Base-by-base conservation (phyloP, 2,113 vertebrate species). In the Illadopsis cleaveri region DNA sequence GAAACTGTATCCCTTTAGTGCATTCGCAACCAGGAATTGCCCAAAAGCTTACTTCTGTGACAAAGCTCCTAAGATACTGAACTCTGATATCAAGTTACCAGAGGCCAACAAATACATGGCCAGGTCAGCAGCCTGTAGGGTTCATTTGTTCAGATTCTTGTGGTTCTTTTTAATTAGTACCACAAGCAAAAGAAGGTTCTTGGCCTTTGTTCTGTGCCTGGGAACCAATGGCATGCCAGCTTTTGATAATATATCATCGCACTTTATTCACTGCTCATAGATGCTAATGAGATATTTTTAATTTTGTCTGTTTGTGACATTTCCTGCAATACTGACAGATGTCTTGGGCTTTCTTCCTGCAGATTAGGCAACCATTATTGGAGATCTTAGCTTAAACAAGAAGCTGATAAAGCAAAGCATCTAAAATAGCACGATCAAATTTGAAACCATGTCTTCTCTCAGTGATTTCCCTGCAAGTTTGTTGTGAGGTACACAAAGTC, bases 271-370 rank as follows among this genome's bases (percentile, higher is more conserved):
- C 35, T 81, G 38, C 51, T 86, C 38, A 44, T 83, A 64, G 80
- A 53, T 8, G 1, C 56, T 88, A 90, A 89, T 69, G 58, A 90
- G 68, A 21, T 85, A 53, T 76, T 89, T 91, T 90, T 77, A 80
- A 69, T 96, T 95, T 75, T 88, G 80, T 27, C 71, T 77, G 37
- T 60, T 85, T 66, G 66, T 88, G 27, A 73, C 71, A 82, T 58
- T 93, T 87, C 60, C 85, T 88, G 76, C 24, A 75, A 81, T 75
- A 83, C 47, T 78, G 68, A 86, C 71, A 93, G 79, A 92, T 86
- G 60, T 88, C 86, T 90, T 60, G 11, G 15, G 60, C 76, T 93
- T 94, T 90, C 48, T 80, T 89, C 51, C 80, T 82, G 56, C 18
- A 71, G 51, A 88, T 58, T 88, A 83, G 79, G 70, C 60, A 81